Percentiles rank a stretch among this genome's conserved stretches.
Evolutionary conservation across 2,797 vertebrate genomes (phyloP).

Genomic region (Capromys pilorides): DNA sequence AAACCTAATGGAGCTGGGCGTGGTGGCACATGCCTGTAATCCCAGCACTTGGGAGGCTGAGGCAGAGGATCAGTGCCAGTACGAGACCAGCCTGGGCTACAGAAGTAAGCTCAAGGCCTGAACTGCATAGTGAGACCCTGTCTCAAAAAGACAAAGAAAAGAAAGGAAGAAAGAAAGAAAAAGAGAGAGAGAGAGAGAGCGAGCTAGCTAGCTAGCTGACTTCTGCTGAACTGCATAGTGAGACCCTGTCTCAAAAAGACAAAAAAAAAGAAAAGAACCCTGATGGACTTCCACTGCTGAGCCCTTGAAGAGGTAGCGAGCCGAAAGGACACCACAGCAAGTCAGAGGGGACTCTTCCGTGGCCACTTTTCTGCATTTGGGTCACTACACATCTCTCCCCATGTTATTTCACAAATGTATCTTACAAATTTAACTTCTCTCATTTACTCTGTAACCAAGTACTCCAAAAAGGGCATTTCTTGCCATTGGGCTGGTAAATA

Average conservation of each 20-base stretch:
- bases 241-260: no score
- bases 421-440: neutral
- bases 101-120: no score
- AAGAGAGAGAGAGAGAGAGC: no score
- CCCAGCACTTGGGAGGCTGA: no score
- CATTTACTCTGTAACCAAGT: neutral
- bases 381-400: neutral
- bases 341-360: neutral
- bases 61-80: no score
- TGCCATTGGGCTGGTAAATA: neutral
- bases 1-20: neutral
- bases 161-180: no score
- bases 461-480: conserved; percentile 2
- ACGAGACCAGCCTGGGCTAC: no score
- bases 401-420: neutral
- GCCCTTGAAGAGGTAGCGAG: neutral
- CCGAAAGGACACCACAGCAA: neutral
- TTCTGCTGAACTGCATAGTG: no score
- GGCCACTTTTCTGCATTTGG: neutral
- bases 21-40: no score
- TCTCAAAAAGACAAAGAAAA: no score
- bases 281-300: neutral
- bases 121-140: no score
- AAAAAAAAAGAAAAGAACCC: neutral
- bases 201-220: no score